Base-by-base conservation (phyloP, 2,888 invertebrate genomes). In the Hemithea aestivaria region DNA sequence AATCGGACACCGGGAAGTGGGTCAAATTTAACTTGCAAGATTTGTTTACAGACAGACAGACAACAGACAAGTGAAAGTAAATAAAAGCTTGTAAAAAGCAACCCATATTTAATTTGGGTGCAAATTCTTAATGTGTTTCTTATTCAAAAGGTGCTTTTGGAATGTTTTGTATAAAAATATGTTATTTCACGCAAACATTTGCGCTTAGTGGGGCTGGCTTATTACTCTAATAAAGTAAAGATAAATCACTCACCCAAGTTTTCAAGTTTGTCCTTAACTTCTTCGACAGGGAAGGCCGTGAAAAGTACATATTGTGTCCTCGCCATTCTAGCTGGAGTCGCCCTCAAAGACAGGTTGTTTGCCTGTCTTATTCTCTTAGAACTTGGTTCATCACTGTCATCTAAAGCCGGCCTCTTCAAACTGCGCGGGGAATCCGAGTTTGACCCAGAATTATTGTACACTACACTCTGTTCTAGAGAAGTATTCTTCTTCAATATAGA, bases 191-290 rank as follows among this genome's bases (percentile, higher is more conserved):
- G n/a, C n/a, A n/a, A n/a, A n/a, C n/a, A n/a, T n/a, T n/a, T n/a
- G n/a, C n/a, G n/a, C n/a, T n/a, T n/a, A n/a, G n/a, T n/a, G n/a
- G n/a, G n/a, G n/a, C n/a, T n/a, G n/a, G n/a, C n/a, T n/a, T n/a
- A n/a, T n/a, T n/a, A n/a, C n/a, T n/a, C n/a, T n/a, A n/a, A n/a
- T n/a, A n/a, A n/a, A n/a, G n/a, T n/a, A n/a, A n/a, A n/a, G n/a
- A n/a, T n/a, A n/a, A n/a, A n/a, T n/a, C 3, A 16, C 73, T 72
- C 42, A 87, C 85, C 85, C 48, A 84, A 52, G 35, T 66, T 68
- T 48, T 75, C 73, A 45, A 87, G 57, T 26, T 76, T 73, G 0
- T 34, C 35, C 39, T 63, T 74, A 2, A 80, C 74, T 50, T 74
- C 72, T 20, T 73, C 67, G 35, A 53, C 54, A 1, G 80, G 70